Evolutionary conservation across 37 sponge, comb jelly and placozoan species (phyloP).

Genomic region (Tethya wilhelma): DNA sequence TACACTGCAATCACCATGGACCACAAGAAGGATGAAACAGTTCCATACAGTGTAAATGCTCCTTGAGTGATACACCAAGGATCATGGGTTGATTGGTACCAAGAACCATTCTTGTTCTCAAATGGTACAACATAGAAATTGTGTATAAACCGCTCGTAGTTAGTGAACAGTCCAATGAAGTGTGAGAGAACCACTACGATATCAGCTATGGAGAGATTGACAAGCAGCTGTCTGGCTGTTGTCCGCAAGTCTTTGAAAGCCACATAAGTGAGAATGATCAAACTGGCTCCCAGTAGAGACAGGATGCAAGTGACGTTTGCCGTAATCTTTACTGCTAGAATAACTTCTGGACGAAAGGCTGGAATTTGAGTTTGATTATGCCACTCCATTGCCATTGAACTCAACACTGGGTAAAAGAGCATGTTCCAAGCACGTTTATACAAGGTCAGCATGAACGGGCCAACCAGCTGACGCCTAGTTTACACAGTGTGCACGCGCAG

Average conservation of each 20-base stretch:
- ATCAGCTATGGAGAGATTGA: constrained; percentile 76
- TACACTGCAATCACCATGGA: constrained; percentile 63
- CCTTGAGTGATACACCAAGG: constrained; percentile 43
- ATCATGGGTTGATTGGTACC: too few species aligned
- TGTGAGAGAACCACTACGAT: constrained; percentile 54
- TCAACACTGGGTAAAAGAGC: too few species aligned
- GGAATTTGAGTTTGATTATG: too few species aligned
- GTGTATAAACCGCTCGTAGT: neutral
- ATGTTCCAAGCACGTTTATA: too few species aligned
- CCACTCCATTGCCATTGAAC: too few species aligned
- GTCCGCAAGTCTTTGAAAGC: constrained; percentile 64
- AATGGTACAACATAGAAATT: neutral
- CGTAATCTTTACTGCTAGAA: neutral
- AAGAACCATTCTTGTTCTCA: neutral
- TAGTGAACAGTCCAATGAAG: constrained; percentile 39
- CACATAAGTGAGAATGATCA: constrained; percentile 67
- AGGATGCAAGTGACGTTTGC: constrained; percentile 39
- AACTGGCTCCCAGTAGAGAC: constrained; percentile 56
- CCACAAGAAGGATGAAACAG: constrained; percentile 56
- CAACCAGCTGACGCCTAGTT: too few species aligned
- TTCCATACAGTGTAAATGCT: constrained; percentile 35
- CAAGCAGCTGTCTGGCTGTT: constrained; percentile 45
- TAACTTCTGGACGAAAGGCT: neutral
- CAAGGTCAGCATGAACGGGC: too few species aligned
- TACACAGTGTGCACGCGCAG: too few species aligned